Evolutionary conservation across 2,797 vertebrate species (phyloP).

Genomic region (Rachycentron canadum): DNA sequence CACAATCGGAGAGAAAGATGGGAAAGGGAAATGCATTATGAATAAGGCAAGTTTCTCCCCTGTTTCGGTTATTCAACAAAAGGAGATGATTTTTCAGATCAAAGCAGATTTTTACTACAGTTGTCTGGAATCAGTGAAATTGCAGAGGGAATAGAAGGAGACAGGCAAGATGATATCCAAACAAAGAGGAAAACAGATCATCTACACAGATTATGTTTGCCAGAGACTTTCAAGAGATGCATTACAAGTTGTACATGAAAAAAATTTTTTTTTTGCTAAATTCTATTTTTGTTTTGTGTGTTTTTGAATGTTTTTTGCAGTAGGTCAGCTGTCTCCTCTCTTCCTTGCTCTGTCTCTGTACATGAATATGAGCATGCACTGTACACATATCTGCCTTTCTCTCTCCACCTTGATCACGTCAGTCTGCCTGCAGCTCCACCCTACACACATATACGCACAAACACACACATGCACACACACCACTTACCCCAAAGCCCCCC

Average conservation of each 20-base stretch:
- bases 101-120: conserved; percentile 52
- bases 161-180: conserved; percentile 29
- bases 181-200: conserved; percentile 54
- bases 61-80: conserved; percentile 48
- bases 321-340: background rate
- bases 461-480: background rate
- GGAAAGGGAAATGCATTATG: background rate
- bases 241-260: conserved; percentile 7
- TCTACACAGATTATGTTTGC: conserved; percentile 36
- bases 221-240: conserved; percentile 17
- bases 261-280: background rate
- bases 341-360: background rate
- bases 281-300: background rate
- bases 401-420: conserved; percentile 23
- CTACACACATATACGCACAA: background rate
- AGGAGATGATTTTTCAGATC: conserved; percentile 47
- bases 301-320: background rate
- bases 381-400: conserved; percentile 15
- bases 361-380: background rate
- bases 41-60: conserved; percentile 18
- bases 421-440: background rate
- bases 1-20: background rate
- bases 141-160: conserved; percentile 33
- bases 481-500: conserved; percentile 17
- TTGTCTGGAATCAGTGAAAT: conserved; percentile 47